Evolutionary conservation across 2,113 vertebrate genomes (phyloP).

Genomic region (Orthochromis indermauri): DNA sequence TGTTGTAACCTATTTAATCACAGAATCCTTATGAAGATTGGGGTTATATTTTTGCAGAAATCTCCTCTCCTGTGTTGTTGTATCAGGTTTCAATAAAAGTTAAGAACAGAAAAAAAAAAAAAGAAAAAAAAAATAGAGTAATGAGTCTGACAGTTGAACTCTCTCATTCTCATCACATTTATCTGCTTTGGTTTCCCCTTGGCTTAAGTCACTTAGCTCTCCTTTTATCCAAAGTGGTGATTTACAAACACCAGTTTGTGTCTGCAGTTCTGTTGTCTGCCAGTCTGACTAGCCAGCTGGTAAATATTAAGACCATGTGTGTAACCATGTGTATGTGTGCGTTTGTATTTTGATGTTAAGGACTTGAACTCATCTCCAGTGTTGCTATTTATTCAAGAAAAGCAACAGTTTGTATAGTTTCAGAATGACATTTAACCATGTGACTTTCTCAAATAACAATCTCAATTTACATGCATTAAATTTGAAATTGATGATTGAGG

Average conservation of each 20-base stretch:
- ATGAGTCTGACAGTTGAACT: conserved; percentile 33
- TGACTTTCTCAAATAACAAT: not conserved
- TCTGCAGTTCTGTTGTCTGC: conserved; percentile 53
- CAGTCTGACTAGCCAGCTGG: conserved; percentile 62
- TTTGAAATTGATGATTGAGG: not conserved
- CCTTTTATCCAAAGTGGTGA: conserved; percentile 66
- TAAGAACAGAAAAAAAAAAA: conserved; percentile 15
- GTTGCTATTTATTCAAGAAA: conserved; percentile 42
- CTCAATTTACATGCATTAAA: not conserved
- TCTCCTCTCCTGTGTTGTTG: conserved; percentile 40
- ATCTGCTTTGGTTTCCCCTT: conserved; percentile 29
- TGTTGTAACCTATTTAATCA: conserved; percentile 59
- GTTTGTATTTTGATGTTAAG: conserved; percentile 23
- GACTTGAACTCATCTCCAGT: conserved; percentile 29
- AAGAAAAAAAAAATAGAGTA: no score
- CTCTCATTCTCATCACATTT: conserved; percentile 32
- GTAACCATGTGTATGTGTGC: conserved; percentile 2
- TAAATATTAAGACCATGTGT: conserved; percentile 64
- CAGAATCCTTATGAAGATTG: conserved; percentile 45
- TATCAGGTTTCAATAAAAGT: conserved; percentile 48
- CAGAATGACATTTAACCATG: conserved; percentile 18
- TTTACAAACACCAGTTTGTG: conserved; percentile 63
- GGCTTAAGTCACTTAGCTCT: conserved; percentile 30
- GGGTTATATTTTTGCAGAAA: conserved; percentile 64
- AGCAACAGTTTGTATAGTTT: conserved; percentile 33